Evolutionary conservation across 37 sponge, comb jelly and placozoan species (phyloP), one percentile per base, ranked within the genome.

Genomic region (Geodia barretti): DNA sequence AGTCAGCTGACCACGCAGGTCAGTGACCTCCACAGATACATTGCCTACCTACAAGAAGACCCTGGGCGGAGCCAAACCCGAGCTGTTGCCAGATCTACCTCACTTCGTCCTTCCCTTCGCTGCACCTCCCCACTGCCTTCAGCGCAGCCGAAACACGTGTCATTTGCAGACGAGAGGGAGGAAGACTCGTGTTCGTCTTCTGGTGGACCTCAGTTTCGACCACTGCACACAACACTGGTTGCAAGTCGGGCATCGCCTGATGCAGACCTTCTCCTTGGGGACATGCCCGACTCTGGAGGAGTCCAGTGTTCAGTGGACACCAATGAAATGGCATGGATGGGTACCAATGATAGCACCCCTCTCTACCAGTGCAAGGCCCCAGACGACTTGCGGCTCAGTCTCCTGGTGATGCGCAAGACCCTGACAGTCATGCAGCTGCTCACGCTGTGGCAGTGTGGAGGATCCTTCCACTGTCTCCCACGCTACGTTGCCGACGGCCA

Each of bases 361-460:
- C 54, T 47, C 54, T 47, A 47, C 54, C 54, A 47, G 54, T 47
- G 54, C 54, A 47, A 47, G 54, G 54, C 7, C 54, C 54, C 54
- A 47, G 83, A 83, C 38, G 75, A 83, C 58, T 58, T 73, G 1
- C 60, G 70, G 1, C 73, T 80, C 24, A 70, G 75, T 24, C 34
- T 86, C 31, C 41, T 80, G 0, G 81, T 80, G 65, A 77, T 88
- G 89, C 62, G 60, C 30, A 88, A 76, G 77, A 88, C 89, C 1
- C 72, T 88, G 43, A 74, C 89, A 8, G 68, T 88, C 73, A 88
- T 88, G 89, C 78, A 88, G 60, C 34, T 88, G 32, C 68, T 88
- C 33, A 88, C 89, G 31, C 41, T 88, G 31, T 88, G 89, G 60
- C 84, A 88, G 42, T 83, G 89, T 83, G 84, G 84, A 33, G 84